These are phyloP conservation scores for Gymnothorax javanicus DNA, from an alignment of 2,797 vertebrate species.

Conservation along the genomic window DNA sequence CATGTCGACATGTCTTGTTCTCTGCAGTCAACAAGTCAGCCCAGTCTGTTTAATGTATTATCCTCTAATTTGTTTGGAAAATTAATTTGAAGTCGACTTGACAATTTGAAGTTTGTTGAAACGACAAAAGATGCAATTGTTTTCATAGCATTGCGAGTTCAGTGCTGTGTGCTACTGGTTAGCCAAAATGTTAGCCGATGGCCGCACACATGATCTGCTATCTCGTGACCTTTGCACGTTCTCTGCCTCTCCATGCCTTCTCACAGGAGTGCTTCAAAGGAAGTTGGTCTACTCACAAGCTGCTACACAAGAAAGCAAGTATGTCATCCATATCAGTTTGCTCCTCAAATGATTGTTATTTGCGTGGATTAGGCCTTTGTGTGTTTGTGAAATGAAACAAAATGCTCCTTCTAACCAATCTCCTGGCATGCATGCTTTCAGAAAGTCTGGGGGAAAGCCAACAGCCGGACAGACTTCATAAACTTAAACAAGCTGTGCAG, in stretches of 20 bases:
- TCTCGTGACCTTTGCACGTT: slow-evolving; percentile 1
- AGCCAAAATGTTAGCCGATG: neutral
- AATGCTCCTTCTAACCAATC: too few relatives aligned
- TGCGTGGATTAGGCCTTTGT: neutral
- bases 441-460: neutral
- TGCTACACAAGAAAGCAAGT: slow-evolving; percentile 99
- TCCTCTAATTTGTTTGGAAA: too few relatives aligned
- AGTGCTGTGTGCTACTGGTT: neutral
- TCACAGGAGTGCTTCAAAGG: slow-evolving; percentile 98
- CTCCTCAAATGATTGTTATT: neutral
- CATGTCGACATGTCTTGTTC: too few relatives aligned
- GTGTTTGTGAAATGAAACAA: neutral
- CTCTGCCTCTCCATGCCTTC: slow-evolving; percentile 31
- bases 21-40: too few relatives aligned
- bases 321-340: slow-evolving; percentile 62
- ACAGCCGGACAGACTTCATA: neutral
- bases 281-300: slow-evolving; percentile 95
- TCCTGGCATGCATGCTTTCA: neutral
- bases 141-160: neutral
- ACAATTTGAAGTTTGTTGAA: too few relatives aligned
- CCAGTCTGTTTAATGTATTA: too few relatives aligned
- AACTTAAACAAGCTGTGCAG: neutral
- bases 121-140: too few relatives aligned
- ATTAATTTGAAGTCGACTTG: too few relatives aligned
- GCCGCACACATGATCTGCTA: too few relatives aligned